Conservation (phyloP, 2,113 vertebrate species). For the Engystomops pustulosus region DNA sequence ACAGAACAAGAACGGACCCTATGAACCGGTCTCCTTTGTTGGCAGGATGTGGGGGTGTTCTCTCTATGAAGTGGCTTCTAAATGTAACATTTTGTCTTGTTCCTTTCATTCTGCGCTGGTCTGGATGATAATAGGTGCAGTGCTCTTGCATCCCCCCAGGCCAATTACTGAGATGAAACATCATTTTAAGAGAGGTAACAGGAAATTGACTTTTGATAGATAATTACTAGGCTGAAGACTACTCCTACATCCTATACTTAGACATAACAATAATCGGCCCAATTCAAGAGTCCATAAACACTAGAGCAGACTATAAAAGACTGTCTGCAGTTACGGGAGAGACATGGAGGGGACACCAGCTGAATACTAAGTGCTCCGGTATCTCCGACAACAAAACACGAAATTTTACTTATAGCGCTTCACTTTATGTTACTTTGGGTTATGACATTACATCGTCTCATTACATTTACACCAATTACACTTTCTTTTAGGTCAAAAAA, state of each 20-base stretch:
- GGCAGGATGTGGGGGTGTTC: too few species aligned
- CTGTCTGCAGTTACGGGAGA: neutral
- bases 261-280: neutral
- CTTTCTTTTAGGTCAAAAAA: too few species aligned
- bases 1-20: too few species aligned
- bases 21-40: too few species aligned
- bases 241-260: neutral
- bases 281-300: neutral
- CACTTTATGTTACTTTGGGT: neutral
- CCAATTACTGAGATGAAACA: constrained; percentile 23
- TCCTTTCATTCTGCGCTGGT: neutral
- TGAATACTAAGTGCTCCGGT: neutral
- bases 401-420: too few species aligned
- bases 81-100: neutral
- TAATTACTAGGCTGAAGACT: constrained; percentile 7
- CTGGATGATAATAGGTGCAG: neutral
- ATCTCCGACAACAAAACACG: neutral
- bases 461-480: neutral
- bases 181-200: constrained; percentile 2
- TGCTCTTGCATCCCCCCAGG: neutral
- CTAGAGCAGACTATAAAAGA: neutral
- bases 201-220: constrained; percentile 18
- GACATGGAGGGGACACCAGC: neutral
- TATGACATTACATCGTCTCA: neutral
- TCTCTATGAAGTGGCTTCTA: neutral